Percentiles rank a stretch among this genome's conserved stretches.
Conservation (phyloP, 2,888 invertebrate genomes). For the Megaustenia siamemsis region DNA sequence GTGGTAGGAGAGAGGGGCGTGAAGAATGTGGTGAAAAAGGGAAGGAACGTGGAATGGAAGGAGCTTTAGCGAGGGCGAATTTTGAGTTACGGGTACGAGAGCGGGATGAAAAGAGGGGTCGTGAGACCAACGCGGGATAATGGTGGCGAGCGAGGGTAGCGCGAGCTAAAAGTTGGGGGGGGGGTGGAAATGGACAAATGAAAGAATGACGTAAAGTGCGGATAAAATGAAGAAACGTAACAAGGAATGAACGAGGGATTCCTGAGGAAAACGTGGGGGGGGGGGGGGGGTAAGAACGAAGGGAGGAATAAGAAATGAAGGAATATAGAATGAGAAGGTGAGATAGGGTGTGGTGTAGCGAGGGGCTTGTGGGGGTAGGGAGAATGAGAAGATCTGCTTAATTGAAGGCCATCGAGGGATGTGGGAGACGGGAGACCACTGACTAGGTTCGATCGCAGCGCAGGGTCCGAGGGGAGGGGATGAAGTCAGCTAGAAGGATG, state of each 20-base stretch:
- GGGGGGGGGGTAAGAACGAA: too few species aligned
- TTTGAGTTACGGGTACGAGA: constrained; percentile 7
- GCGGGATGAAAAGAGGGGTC: constrained; percentile 2
- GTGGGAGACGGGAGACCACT: too few species aligned
- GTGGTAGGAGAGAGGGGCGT: background rate
- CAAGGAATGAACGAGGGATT: too few species aligned
- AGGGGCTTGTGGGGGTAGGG: background rate
- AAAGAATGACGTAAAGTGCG: too few species aligned
- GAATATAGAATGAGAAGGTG: background rate
- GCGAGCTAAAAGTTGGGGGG: background rate
- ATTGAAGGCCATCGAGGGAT: too few species aligned
- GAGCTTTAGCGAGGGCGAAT: background rate
- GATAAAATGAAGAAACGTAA: too few species aligned
- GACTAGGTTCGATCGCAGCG: too few species aligned
- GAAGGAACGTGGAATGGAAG: background rate
- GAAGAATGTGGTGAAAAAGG: background rate
- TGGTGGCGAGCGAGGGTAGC: background rate
- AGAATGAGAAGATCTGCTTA: background rate
- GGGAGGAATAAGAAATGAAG: too few species aligned
- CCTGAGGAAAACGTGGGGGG: background rate
- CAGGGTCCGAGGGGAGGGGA: too few species aligned
- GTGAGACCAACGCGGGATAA: background rate
- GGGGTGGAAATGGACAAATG: background rate
- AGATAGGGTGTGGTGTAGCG: background rate
- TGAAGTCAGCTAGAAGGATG: too few species aligned